Base-by-base conservation (phyloP, 2,113 vertebrate genomes). In the Hippocampus comes region DNA sequence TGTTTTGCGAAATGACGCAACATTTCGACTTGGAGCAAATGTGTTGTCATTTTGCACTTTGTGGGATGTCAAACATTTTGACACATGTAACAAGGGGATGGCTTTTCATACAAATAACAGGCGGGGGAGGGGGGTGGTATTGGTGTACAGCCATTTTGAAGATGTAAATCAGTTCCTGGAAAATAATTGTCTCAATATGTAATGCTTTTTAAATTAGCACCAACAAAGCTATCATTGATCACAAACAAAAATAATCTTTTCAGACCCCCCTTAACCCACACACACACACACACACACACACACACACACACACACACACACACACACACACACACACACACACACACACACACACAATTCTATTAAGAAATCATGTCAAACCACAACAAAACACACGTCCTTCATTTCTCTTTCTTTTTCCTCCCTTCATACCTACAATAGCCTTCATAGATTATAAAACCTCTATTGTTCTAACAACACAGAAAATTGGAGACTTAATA, bases 151-250 rank as follows among this genome's bases (percentile, higher is more conserved):
- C 68, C 5, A 4, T 64, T 75, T 21, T 49, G 64, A 55, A 17
- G 23, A 75, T 9, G 53, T 43, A 20, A 81, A 59, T 80, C 81
- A 68, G 49, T 41, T 69, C 71, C 0, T 4, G 0, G 64, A 84
- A 85, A 88, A 85, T 82, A 55, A 75, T 68, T 87, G 86, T 87
- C 82, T 88, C 25, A 86, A 87, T 84, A 82, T 90, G 84, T 85
- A 55, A 57, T 57, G 3, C 10, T 55, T 57, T 23, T 60, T 34
- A 25, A 20, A 60, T 34, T 17, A 60, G 27, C 59, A 34, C 9
- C 27, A 61, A 20, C 59, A 61, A 9, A 61, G 5, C 59, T 10
- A 20, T 34, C 30, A 34, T 34, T 34, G 15, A 56, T 8, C 27
- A 20, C 2, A 25, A 34, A 25, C 23, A 59, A 27, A 27, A 59